phyloP scores from a whole-genome alignment of 2,888 invertebrate species.

The Aelia acuminata region DNA sequence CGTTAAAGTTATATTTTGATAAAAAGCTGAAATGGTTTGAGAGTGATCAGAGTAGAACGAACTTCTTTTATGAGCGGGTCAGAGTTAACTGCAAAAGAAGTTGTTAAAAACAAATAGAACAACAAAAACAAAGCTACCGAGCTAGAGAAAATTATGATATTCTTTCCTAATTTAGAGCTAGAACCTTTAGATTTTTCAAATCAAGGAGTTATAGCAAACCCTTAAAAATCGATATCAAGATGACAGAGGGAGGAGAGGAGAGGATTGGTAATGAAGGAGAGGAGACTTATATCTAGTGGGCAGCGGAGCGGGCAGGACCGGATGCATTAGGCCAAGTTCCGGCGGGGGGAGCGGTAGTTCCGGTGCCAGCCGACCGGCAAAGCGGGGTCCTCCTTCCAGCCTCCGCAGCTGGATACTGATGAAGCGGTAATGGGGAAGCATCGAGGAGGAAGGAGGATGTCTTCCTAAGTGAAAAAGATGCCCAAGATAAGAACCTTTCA shows the following conservation, averaged over 20 bases:
- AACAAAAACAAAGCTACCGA: too few relatives aligned
- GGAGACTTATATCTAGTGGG: constrained; percentile 38
- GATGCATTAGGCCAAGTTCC: constrained; percentile 74
- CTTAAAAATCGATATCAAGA: neutral
- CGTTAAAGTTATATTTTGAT: too few relatives aligned
- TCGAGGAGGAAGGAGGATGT: neutral
- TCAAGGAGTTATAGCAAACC: neutral
- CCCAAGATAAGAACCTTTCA: neutral
- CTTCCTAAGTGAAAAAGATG: neutral
- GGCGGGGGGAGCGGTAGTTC: constrained; percentile 67
- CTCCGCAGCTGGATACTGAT: neutral
- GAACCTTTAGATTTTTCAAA: neutral
- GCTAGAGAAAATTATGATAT: too few relatives aligned
- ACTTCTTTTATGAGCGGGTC: too few relatives aligned
- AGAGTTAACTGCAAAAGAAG: too few relatives aligned
- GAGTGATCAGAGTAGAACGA: too few relatives aligned
- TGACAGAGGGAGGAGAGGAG: neutral
- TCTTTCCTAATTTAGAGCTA: too few relatives aligned
- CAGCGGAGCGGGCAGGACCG: constrained; percentile 66
- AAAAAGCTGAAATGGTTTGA: too few relatives aligned
- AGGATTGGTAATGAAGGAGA: neutral
- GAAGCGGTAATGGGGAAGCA: neutral
- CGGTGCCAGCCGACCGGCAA: constrained; percentile 58
- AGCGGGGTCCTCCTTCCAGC: constrained; percentile 26
- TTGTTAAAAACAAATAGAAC: too few relatives aligned